Conservation (phyloP, 2,888 invertebrate genomes). For the Neoscelio sp. region DNA sequence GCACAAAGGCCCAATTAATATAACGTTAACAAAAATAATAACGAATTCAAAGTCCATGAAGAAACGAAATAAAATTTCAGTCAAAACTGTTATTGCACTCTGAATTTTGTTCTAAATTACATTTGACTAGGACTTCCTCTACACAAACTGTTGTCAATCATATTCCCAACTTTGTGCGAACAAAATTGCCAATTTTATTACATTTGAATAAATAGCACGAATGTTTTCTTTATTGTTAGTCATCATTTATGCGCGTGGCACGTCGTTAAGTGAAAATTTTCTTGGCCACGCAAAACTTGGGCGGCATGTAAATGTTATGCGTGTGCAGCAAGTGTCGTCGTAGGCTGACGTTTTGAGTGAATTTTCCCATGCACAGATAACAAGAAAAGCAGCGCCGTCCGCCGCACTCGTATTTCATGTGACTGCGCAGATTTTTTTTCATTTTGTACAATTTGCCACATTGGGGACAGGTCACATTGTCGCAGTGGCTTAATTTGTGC, state of each 20-base stretch:
- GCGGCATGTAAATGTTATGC: slow-evolving; percentile 75
- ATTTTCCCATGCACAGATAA: slow-evolving; percentile 74
- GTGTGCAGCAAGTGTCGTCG: slow-evolving; percentile 74
- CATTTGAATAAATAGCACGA: neutral
- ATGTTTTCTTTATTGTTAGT: neutral
- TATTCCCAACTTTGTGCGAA: neutral
- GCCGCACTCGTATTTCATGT: slow-evolving; percentile 83
- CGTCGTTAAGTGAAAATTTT: slow-evolving; percentile 59
- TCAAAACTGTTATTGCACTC: too few relatives aligned
- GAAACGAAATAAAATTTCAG: too few relatives aligned
- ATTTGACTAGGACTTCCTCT: too few relatives aligned
- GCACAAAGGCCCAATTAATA: too few relatives aligned
- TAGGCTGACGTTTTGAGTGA: slow-evolving; percentile 76
- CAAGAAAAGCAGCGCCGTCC: slow-evolving; percentile 76
- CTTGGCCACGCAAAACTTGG: slow-evolving; percentile 70
- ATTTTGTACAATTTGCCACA: slow-evolving; percentile 82
- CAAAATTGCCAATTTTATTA: too few relatives aligned
- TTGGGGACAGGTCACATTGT: slow-evolving; percentile 74
- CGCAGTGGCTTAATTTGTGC: slow-evolving; percentile 35
- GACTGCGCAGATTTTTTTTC: slow-evolving; percentile 80
- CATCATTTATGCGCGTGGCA: neutral
- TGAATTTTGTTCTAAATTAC: too few relatives aligned
- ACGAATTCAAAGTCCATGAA: too few relatives aligned
- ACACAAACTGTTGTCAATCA: too few relatives aligned
- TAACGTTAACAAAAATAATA: too few relatives aligned